Evolutionary conservation across 1,140 invertebrate genomes (phyloP).

Genomic region (Callitettix versicolor): DNA sequence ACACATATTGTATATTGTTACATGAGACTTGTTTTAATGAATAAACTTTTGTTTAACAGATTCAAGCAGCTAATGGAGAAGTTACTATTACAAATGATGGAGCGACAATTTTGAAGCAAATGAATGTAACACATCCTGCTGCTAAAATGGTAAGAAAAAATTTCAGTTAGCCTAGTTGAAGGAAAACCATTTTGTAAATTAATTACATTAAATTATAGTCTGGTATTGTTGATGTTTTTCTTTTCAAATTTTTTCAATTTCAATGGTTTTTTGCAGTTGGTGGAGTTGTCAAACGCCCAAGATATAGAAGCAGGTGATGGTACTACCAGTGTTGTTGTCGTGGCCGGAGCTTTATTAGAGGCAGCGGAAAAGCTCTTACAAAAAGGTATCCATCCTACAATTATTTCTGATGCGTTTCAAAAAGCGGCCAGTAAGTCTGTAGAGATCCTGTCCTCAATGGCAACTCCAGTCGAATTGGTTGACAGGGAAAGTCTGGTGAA

Average conservation of each 20-base stretch:
- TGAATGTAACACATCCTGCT: conserved; percentile 97
- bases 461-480: conserved; percentile 73
- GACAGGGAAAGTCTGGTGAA: conserved; percentile 85
- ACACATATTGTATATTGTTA: no score
- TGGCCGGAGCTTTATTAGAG: conserved; percentile 91
- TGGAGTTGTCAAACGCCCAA: conserved; percentile 96
- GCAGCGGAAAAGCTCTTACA: conserved; percentile 84
- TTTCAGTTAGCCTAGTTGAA: no score
- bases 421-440: conserved; percentile 75
- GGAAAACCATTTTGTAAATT: no score
- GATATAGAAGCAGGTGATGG: conserved; percentile 99
- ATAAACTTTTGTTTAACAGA: conserved; percentile 43
- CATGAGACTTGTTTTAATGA: no score
- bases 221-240: no score
- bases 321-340: conserved; percentile 93
- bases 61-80: conserved; percentile 92
- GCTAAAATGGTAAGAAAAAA: conserved; percentile 96
- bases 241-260: conserved; percentile 2
- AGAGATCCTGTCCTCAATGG: conserved; percentile 77
- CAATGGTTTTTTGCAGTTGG: conserved; percentile 52
- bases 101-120: conserved; percentile 97
- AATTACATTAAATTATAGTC: no score
- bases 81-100: conserved; percentile 99
- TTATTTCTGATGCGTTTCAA: conserved; percentile 94
- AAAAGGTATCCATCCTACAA: conserved; percentile 95